Base-by-base conservation (phyloP, 1,140 invertebrate genomes). In the Lordiphosa clarofinis region DNA sequence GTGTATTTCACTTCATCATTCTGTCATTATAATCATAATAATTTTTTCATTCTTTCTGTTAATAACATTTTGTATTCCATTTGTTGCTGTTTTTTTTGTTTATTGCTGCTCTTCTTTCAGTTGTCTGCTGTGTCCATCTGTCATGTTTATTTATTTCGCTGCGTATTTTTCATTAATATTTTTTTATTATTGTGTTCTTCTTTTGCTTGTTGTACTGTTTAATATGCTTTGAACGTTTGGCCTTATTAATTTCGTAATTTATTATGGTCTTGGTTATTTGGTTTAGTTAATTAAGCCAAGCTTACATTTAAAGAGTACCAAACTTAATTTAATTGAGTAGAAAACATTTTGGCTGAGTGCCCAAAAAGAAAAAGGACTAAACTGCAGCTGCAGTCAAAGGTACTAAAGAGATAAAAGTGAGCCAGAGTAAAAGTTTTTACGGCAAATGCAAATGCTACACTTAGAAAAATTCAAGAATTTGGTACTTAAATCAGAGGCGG, bases 111-210 rank as follows among this genome's bases (percentile, higher is more conserved):
- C 49, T 48, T 50, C 37, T 9, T 62, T 33, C 38, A 15, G 15
- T 42, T 35, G 24, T 56, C 7, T 6, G n/a, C 31, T 49, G 43
- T 40, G 24, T 73, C 43, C 69, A 79, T 69, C 74, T 58, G 74
- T 79, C 50, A 70, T 70, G 53, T 79, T 79, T 79, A 79, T 79
- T 79, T 79, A 74, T 73, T 73, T 71, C 63, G 49, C 44, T 28
- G 33, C 21, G 12, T 54, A 21, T 56, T 52, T 55, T 49, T 57
- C 52, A 66, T 56, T 66, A 49, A 53, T n/a, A 36, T 35, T 47
- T 58, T 47, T 50, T 58, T 47, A 21, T 58, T 47, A 21, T 46
- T 54, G 40, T 54, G 39, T 60, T 56, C 48, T 46, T 33, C 19
- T 36, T 33, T 33, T 37, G 50, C 33, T 49, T 43, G 6, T 8